A percentile compares a stretch with the other conserved stretches of the same genome.
Conservation (phyloP, 2,888 invertebrate species). For the Augochlorella aurata region DNA sequence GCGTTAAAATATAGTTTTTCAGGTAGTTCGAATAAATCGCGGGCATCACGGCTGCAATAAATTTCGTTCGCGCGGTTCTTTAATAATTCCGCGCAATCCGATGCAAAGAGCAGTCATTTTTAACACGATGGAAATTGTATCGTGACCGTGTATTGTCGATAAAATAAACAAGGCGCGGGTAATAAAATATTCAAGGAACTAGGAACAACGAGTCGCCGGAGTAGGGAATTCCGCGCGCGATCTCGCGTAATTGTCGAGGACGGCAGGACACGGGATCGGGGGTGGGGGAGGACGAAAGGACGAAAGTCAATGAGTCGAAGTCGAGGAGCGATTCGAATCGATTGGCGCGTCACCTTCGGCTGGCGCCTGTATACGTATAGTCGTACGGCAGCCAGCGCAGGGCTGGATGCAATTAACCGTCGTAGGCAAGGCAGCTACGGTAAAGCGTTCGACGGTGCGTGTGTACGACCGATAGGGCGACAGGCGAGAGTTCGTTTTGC, state of each 20-base stretch:
- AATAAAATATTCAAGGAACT: background rate
- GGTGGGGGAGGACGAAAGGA: background rate
- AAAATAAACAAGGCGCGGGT: background rate
- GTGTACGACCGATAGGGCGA: slow-evolving; percentile 57
- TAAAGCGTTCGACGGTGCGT: slow-evolving; percentile 55
- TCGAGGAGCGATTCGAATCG: slow-evolving; percentile 32
- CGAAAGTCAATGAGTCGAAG: slow-evolving; percentile 19
- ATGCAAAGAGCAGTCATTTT: background rate
- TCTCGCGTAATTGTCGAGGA: background rate
- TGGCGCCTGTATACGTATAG: background rate
- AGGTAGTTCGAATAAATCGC: background rate
- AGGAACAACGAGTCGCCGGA: background rate
- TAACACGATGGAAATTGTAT: background rate
- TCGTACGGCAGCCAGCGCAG: slow-evolving; percentile 41
- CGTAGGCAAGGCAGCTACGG: slow-evolving; percentile 37
- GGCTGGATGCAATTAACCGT: slow-evolving; percentile 65
- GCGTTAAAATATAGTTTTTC: background rate
- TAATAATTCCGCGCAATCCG: background rate
- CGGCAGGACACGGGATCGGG: background rate
- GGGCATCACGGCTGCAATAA: background rate
- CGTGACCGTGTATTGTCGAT: background rate
- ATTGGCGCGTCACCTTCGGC: slow-evolving; percentile 36
- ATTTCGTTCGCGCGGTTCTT: background rate
- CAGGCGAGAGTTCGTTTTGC: slow-evolving; percentile 63
- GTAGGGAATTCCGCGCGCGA: background rate